Evolutionary conservation across 2,888 invertebrate genomes (phyloP).

Genomic region (Anthoptus insignis): DNA sequence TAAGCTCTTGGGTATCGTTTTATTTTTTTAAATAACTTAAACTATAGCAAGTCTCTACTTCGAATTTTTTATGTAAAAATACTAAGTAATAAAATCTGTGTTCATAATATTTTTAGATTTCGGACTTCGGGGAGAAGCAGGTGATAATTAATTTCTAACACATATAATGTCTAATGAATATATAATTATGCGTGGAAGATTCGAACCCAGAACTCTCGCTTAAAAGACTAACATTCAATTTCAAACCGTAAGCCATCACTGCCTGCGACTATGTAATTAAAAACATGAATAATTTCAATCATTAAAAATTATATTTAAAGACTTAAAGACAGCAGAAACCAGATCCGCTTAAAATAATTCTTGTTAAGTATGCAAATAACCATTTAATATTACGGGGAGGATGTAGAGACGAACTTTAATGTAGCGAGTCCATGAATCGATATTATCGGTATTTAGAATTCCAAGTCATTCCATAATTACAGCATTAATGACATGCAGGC

Average conservation of each 20-base stretch:
- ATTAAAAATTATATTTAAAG: neutral
- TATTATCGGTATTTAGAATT: constrained; percentile 66
- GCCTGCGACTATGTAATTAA: neutral
- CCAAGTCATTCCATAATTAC: constrained; percentile 65
- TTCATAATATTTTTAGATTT: too few relatives aligned
- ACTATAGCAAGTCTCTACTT: neutral
- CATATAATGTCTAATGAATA: too few relatives aligned
- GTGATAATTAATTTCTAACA: too few relatives aligned
- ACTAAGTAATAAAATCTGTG: too few relatives aligned
- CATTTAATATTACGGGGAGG: constrained; percentile 17
- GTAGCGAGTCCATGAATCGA: constrained; percentile 52
- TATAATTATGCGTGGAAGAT: too few relatives aligned
- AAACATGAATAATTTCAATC: neutral
- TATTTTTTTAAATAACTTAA: neutral
- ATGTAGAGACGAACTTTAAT: constrained; percentile 22
- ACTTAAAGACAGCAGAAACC: neutral
- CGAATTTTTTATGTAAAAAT: too few relatives aligned
- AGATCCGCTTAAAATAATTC: constrained; percentile 1
- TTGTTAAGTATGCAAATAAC: constrained; percentile 20
- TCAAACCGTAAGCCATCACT: too few relatives aligned
- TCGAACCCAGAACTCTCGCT: too few relatives aligned
- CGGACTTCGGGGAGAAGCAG: too few relatives aligned
- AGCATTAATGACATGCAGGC: constrained; percentile 64
- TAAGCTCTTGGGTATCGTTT: neutral
- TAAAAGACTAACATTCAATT: too few relatives aligned